A percentile compares a stretch with the other conserved stretches of the same genome.
Evolutionary conservation across 2,888 invertebrate genomes (phyloP).

Genomic region (Macrosoma leucophasiata): DNA sequence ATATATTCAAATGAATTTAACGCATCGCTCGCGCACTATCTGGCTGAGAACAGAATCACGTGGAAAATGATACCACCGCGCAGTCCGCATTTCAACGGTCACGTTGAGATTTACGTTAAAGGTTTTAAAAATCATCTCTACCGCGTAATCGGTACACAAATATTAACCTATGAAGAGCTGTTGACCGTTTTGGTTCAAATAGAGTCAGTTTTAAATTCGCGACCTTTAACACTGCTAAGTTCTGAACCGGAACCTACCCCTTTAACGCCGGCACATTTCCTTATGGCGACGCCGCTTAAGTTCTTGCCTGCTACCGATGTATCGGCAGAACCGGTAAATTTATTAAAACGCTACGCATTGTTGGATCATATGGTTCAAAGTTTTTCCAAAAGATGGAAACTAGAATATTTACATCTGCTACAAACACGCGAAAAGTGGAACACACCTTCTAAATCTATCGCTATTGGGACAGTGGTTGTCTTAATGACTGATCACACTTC

Average conservation of each 20-base stretch:
- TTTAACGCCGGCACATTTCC: constrained; percentile 1
- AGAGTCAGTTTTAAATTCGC: constrained; percentile 5
- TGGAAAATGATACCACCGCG: constrained; percentile 10
- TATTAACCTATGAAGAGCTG: neutral
- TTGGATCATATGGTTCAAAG: constrained; percentile 7
- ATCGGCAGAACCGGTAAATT: neutral
- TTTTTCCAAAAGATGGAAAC: constrained; percentile 10
- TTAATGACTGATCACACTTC: constrained; percentile 1
- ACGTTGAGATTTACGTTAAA: constrained; percentile 10
- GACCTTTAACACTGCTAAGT: constrained; percentile 5
- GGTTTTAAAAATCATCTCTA: constrained; percentile 1
- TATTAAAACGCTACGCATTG: constrained; percentile 6
- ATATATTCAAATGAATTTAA: too few relatives aligned
- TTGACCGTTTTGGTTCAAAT: constrained; percentile 6
- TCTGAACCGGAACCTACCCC: constrained; percentile 5
- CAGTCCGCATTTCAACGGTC: constrained; percentile 8
- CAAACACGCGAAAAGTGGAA: constrained; percentile 9
- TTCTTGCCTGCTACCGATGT: neutral
- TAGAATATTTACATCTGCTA: constrained; percentile 7
- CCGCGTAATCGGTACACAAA: neutral
- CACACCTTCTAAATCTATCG: constrained; percentile 4
- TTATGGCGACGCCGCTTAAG: constrained; percentile 2
- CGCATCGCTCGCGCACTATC: too few relatives aligned
- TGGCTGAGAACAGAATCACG: constrained; percentile 4
- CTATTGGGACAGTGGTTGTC: constrained; percentile 5